These are phyloP conservation scores for Sinotaia quadrata DNA, from an alignment of 2,888 invertebrate species.

Conservation along the genomic window DNA sequence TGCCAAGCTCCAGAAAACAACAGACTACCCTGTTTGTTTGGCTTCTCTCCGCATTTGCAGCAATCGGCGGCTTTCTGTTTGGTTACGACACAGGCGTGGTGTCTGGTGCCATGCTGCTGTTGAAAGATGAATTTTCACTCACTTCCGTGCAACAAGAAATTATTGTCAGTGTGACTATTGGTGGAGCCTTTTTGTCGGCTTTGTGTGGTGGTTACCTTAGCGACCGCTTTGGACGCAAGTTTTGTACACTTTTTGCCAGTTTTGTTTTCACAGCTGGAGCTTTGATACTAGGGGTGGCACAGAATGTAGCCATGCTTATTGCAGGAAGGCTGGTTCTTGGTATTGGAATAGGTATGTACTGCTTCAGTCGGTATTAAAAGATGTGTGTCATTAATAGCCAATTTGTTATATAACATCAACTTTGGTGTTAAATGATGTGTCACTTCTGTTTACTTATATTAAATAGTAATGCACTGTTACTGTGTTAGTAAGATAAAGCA, in stretches of 20 bases:
- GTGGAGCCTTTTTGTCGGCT: slow-evolving; percentile 72
- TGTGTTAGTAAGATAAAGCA: too few species aligned
- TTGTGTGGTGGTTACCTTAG: slow-evolving; percentile 73
- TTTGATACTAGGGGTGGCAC: slow-evolving; percentile 72
- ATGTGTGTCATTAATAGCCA: too few species aligned
- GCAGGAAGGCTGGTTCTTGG: slow-evolving; percentile 74
- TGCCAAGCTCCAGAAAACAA: neutral
- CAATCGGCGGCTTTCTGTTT: slow-evolving; percentile 75
- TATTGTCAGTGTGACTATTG: slow-evolving; percentile 74
- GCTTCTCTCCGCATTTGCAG: slow-evolving; percentile 64
- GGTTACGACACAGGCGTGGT: slow-evolving; percentile 78
- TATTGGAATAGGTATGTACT: slow-evolving; percentile 74
- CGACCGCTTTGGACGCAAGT: slow-evolving; percentile 74
- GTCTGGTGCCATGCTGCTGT: slow-evolving; percentile 74
- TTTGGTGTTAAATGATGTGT: too few species aligned
- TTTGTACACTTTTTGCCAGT: slow-evolving; percentile 74
- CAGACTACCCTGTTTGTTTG: slow-evolving; percentile 46
- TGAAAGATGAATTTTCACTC: slow-evolving; percentile 71
- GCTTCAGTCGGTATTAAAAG: too few species aligned
- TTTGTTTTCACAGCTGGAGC: slow-evolving; percentile 74
- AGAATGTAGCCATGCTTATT: slow-evolving; percentile 69
- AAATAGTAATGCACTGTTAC: too few species aligned
- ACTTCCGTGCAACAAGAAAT: slow-evolving; percentile 73
- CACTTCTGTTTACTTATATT: too few species aligned
- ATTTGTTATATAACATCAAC: too few species aligned